Conservation (phyloP, 30 jellyfish, hydroid and myxozoan genomes). For the Rhopilema esculentum region DNA sequence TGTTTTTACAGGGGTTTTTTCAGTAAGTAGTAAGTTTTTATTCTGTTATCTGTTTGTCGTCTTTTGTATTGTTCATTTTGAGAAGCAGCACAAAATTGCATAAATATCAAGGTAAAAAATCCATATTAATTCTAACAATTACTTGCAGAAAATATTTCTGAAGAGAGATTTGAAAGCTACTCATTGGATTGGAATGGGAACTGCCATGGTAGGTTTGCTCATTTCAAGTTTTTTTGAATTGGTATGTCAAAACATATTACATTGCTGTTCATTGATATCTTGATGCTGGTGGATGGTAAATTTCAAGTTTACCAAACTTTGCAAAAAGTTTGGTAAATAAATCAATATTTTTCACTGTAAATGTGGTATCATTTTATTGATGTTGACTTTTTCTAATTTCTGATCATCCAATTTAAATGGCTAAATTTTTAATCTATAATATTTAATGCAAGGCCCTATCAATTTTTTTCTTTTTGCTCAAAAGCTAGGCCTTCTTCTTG, state of each 20-base stretch:
- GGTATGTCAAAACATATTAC: neutral
- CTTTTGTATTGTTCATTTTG: neutral
- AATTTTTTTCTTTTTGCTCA: neutral
- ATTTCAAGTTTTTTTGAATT: neutral
- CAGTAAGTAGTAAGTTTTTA: conserved; percentile 41
- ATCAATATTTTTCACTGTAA: no score
- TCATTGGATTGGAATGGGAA: conserved; percentile 86
- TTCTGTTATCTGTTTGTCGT: neutral
- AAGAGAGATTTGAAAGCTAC: conserved; percentile 58
- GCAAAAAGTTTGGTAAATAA: no score
- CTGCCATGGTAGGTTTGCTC: conserved; percentile 69
- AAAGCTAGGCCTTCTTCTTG: conserved; percentile 80
- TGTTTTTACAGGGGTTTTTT: conserved; percentile 82
- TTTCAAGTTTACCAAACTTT: no score
- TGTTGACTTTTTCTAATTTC: no score
- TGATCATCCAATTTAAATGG: no score
- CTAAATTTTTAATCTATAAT: no score
- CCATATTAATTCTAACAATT: no score
- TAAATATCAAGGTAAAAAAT: no score
- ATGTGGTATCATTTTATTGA: no score
- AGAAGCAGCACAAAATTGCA: no score
- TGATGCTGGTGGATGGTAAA: no score
- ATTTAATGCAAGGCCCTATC: neutral
- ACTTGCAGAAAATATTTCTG: conserved; percentile 72
- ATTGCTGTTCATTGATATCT: neutral